Conservation (phyloP, 1,140 invertebrate genomes). For the Rhynchophorus ferrugineus region DNA sequence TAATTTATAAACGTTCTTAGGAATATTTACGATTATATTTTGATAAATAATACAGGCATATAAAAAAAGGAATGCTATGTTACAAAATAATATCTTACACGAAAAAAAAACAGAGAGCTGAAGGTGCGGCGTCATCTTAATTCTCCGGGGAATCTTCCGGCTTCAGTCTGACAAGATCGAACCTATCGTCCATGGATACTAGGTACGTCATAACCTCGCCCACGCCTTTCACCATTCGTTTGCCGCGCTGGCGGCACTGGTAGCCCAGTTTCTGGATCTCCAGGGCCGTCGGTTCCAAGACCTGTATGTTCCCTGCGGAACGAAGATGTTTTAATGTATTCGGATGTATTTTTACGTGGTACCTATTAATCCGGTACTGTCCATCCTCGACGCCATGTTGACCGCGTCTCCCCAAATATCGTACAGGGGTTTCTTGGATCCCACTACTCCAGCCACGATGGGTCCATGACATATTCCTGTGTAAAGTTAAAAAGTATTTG, state of each 20-base stretch:
- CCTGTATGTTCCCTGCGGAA: slow-evolving; percentile 60
- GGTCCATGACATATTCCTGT: slow-evolving; percentile 71
- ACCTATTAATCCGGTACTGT: slow-evolving; percentile 64
- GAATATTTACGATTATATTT: too few species aligned
- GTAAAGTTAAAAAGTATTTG: slow-evolving; percentile 41
- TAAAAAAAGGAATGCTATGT: too few species aligned
- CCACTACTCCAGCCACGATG: slow-evolving; percentile 86
- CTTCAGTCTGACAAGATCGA: slow-evolving; percentile 40
- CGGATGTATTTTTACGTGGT: slow-evolving; percentile 65
- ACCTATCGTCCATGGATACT: slow-evolving; percentile 56
- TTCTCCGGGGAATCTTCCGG: neutral
- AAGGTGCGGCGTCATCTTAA: too few species aligned
- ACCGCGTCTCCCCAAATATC: slow-evolving; percentile 94
- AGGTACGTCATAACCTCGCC: slow-evolving; percentile 63
- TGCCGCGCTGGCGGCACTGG: slow-evolving; percentile 59
- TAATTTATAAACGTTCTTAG: too few species aligned
- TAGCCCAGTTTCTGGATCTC: slow-evolving; percentile 61
- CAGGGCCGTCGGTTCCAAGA: slow-evolving; percentile 64
- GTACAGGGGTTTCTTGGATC: slow-evolving; percentile 79
- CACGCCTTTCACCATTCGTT: slow-evolving; percentile 68
- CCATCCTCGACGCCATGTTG: slow-evolving; percentile 91
- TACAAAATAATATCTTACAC: too few species aligned
- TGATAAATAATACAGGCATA: too few species aligned
- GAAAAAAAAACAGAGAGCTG: too few species aligned
- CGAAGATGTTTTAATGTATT: slow-evolving; percentile 6